A percentile compares a stretch with the other conserved stretches of the same genome.
phyloP scores from a whole-genome alignment of 2,888 invertebrate genomes.

The Drosophila mulleri region DNA sequence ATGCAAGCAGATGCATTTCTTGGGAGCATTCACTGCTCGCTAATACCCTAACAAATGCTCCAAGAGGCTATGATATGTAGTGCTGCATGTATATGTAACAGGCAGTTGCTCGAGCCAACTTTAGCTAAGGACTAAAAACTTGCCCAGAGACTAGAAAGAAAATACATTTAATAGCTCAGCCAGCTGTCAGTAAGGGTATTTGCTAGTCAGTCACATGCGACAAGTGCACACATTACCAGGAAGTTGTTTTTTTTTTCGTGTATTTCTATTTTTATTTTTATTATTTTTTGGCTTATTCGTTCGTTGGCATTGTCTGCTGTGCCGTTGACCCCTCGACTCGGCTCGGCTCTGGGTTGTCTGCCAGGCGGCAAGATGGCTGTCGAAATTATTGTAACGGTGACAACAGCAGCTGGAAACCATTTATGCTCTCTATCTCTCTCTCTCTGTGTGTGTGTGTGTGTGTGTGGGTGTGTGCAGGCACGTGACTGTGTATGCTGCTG shows the following conservation, averaged over 20 bases:
- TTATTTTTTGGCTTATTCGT: constrained; percentile 25
- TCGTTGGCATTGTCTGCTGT: constrained; percentile 42
- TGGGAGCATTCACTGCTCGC: neutral
- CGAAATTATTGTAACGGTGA: constrained; percentile 60
- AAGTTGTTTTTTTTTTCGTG: too few species aligned
- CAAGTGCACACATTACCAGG: neutral
- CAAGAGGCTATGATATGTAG: neutral
- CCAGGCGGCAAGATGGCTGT: constrained; percentile 59
- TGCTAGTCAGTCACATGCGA: neutral
- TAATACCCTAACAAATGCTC: neutral
- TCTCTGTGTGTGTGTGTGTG: neutral
- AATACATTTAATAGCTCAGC: neutral
- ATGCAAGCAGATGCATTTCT: too few species aligned
- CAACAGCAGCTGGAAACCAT: constrained; percentile 39
- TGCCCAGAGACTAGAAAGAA: neutral
- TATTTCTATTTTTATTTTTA: constrained; percentile 12
- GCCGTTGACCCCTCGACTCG: constrained; percentile 45
- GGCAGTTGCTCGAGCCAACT: neutral
- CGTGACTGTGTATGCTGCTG: constrained; percentile 27
- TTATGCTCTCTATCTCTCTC: constrained; percentile 9
- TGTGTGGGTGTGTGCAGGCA: constrained; percentile 7
- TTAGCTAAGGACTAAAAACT: neutral
- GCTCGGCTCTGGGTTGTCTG: constrained; percentile 15
- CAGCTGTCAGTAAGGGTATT: neutral
- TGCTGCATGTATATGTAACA: too few species aligned